A percentile compares a stretch with the other conserved stretches of the same genome.
Conservation (phyloP, 2,888 invertebrate species). For the Drosophila eohydei region DNA sequence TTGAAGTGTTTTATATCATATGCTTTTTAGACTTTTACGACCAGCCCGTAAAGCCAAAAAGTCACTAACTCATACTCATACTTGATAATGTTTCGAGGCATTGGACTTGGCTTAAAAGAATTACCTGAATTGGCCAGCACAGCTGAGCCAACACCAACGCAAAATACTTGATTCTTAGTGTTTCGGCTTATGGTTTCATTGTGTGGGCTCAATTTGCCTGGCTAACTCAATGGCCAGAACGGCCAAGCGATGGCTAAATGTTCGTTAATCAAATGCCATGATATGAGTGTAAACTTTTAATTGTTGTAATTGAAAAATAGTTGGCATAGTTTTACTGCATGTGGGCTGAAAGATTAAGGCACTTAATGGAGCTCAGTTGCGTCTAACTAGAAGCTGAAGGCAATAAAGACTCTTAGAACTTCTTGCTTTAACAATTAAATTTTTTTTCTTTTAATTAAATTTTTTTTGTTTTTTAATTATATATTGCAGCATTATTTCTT, state of each 20-base stretch:
- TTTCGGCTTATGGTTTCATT: conserved; percentile 16
- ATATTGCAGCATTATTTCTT: background rate
- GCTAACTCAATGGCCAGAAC: conserved; percentile 21
- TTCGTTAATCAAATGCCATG: conserved; percentile 34
- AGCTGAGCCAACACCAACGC: conserved; percentile 50
- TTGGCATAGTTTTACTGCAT: background rate
- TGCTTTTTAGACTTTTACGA: conserved; percentile 51
- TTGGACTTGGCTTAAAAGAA: conserved; percentile 42
- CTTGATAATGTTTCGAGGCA: conserved; percentile 15
- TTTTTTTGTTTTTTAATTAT: background rate
- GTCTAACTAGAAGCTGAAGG: background rate
- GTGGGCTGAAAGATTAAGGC: background rate
- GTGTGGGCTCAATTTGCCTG: conserved; percentile 46
- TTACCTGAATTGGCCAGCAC: conserved; percentile 29
- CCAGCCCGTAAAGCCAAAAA: conserved; percentile 44
- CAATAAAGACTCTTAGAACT: background rate
- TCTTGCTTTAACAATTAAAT: background rate
- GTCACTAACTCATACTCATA: conserved; percentile 37
- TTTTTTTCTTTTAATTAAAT: too few relatives aligned
- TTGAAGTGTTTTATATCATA: conserved; percentile 60
- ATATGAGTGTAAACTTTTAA: conserved; percentile 33
- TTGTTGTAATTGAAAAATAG: conserved; percentile 25
- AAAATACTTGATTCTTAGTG: conserved; percentile 14
- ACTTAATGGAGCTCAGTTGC: background rate
- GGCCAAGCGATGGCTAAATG: conserved; percentile 24